Conservation (phyloP, 2,888 invertebrate genomes). For the Pinctada fucata region DNA sequence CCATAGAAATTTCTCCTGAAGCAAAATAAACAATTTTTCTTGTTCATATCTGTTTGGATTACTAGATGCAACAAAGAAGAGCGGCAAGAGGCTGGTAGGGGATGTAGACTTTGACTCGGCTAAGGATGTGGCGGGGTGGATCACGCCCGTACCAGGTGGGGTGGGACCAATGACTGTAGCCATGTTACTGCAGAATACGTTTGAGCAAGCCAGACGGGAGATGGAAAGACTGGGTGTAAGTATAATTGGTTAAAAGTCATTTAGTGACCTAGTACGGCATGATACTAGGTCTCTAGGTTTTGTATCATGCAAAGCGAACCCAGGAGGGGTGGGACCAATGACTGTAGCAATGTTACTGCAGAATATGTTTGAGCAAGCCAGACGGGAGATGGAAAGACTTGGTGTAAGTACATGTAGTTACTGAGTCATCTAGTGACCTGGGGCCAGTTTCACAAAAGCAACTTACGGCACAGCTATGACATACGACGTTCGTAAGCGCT, state of each 20-base stretch:
- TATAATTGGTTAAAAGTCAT: background rate
- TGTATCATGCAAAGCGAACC: conserved; percentile 50
- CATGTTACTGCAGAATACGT: conserved; percentile 91
- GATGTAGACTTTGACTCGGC: conserved; percentile 92
- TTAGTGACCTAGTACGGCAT: too few relatives aligned
- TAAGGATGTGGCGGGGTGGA: conserved; percentile 87
- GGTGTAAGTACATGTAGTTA: conserved; percentile 46
- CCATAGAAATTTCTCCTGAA: too few relatives aligned
- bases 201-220: conserved; percentile 83
- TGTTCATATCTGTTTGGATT: background rate
- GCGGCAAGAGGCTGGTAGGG: conserved; percentile 92
- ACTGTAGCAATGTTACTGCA: conserved; percentile 92
- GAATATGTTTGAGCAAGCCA: conserved; percentile 92
- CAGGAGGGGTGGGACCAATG: conserved; percentile 98
- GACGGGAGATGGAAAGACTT: conserved; percentile 44
- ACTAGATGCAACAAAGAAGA: conserved; percentile 77
- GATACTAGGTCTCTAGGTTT: too few relatives aligned
- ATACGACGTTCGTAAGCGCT: too few relatives aligned
- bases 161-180: conserved; percentile 99
- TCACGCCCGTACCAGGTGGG: conserved; percentile 94
- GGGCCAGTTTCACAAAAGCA: too few relatives aligned
- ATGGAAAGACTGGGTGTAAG: conserved; percentile 50
- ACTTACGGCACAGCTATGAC: too few relatives aligned
- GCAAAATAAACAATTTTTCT: too few relatives aligned
- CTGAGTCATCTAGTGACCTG: too few relatives aligned